Percentiles rank a stretch among this genome's conserved stretches.
phyloP scores from a whole-genome alignment of 2,888 invertebrate species.

The Blastobasis adustella region DNA sequence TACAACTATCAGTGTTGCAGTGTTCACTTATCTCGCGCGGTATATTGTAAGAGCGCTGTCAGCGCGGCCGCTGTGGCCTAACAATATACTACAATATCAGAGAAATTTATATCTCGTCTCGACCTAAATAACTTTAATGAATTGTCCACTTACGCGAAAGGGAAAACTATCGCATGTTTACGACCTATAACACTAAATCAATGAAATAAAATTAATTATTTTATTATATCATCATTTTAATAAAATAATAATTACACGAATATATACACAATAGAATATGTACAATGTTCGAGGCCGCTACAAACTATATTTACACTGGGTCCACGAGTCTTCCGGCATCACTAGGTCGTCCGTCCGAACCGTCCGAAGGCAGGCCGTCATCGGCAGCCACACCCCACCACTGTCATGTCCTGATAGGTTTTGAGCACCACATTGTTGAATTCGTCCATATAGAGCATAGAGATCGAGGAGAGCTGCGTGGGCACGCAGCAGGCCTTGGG shows the following conservation, averaged over 20 bases:
- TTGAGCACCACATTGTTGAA: slow-evolving; percentile 96
- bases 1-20: not conserved
- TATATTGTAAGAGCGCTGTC: not conserved
- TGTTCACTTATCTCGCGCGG: not conserved
- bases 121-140: too few relatives aligned
- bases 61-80: not conserved
- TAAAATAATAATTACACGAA: slow-evolving; percentile 72
- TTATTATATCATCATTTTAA: slow-evolving; percentile 69
- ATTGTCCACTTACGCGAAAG: too few relatives aligned
- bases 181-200: slow-evolving; percentile 1
- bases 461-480: slow-evolving; percentile 93
- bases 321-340: slow-evolving; percentile 51
- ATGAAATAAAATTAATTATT: slow-evolving; percentile 50
- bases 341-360: slow-evolving; percentile 49
- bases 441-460: slow-evolving; percentile 97
- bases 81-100: not conserved
- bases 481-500: slow-evolving; percentile 99
- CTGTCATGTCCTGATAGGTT: slow-evolving; percentile 99
- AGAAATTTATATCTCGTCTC: not conserved
- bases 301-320: slow-evolving; percentile 73
- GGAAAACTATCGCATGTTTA: not conserved
- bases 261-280: slow-evolving; percentile 67
- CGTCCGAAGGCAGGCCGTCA: slow-evolving; percentile 67
- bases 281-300: slow-evolving; percentile 66
- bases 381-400: slow-evolving; percentile 98